Percentiles rank a stretch among this genome's conserved stretches.
phyloP scores from a whole-genome alignment of 2,888 invertebrate species.

The Pteria penguin region DNA sequence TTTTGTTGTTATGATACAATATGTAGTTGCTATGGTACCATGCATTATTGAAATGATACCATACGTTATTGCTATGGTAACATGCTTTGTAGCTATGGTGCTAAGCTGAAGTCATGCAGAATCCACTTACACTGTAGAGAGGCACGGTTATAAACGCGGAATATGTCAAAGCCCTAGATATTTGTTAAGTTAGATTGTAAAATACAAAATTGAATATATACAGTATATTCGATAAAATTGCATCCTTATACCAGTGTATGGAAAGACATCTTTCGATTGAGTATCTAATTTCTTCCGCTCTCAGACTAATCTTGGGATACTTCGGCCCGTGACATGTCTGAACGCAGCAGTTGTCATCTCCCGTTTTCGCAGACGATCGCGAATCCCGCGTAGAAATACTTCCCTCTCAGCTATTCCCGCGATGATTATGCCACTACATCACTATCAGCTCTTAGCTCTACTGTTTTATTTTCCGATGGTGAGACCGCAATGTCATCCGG shows the following conservation, averaged over 20 bases:
- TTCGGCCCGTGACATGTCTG: background rate
- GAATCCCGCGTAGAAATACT: background rate
- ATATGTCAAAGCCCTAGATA: background rate
- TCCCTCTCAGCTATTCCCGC: too few relatives aligned
- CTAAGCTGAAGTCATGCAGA: too few relatives aligned
- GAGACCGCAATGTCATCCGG: constrained; percentile 48
- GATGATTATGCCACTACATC: constrained; percentile 71
- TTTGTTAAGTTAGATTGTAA: background rate
- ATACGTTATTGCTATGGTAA: too few relatives aligned
- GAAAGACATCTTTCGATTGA: constrained; percentile 47
- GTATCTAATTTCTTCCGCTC: too few relatives aligned
- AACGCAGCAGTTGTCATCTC: background rate
- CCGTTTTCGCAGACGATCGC: background rate
- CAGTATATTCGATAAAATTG: constrained; percentile 41
- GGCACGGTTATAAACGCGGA: background rate
- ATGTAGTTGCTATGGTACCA: too few relatives aligned
- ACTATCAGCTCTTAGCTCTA: constrained; percentile 74
- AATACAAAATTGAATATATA: constrained; percentile 23
- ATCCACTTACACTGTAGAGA: too few relatives aligned
- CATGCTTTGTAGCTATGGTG: too few relatives aligned
- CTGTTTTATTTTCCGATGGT: constrained; percentile 58
- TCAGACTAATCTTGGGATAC: too few relatives aligned
- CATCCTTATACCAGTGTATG: constrained; percentile 52
- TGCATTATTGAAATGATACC: too few relatives aligned
- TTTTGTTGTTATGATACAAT: too few relatives aligned